Evolutionary conservation across 1,140 invertebrate genomes (phyloP), one percentile per base, ranked within the genome.

Genomic region (Microplitis mediator): DNA sequence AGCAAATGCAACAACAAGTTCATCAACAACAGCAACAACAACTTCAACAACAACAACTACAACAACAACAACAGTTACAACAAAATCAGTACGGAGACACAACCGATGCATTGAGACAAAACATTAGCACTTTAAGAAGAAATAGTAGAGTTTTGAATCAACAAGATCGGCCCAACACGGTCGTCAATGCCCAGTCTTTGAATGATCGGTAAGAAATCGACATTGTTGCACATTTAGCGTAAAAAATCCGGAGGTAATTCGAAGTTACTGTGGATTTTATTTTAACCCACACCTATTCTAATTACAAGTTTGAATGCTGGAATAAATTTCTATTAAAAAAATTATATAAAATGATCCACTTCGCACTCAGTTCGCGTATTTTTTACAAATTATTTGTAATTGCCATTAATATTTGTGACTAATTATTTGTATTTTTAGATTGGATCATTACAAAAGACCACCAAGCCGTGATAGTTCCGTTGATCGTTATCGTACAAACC

Each of bases 381-480:
- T 23, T 23, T 23, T 23, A 23, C 23, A 23, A 23, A 1, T 23
- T 23, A 23, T 23, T 23, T 9, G 39, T 45, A 11, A 45, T 45
- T 45, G 8, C 6, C 39, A 45, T 51, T 67, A 39, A 39, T n/a
- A 51, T 32, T 56, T 56, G 11, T 64, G 11, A 16, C 4, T 71
- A 34, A 34, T 64, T 54, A 50, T 32, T 39, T 35, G 13, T 76
- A 65, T 63, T 69, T 74, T n/a, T 81, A 91, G 87, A 85, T 88
- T 98, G 84, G 96, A 98, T 88, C 97, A 98, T 82, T 99, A 98
- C 82, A 95, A 96, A 84, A 89, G 93, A 80, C 93, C 95, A 67
- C 94, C 94, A 3, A 95, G 94, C 87, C 88, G 95, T 81, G 95
- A 96, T 81, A 93, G 93, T 75, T 96, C 94, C 76, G 93, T 95